A percentile compares a stretch with the other conserved stretches of the same genome.
These are phyloP conservation scores for Galeopterus variegatus DNA, from an alignment of 2,113 vertebrate genomes.

Conservation along the genomic window DNA sequence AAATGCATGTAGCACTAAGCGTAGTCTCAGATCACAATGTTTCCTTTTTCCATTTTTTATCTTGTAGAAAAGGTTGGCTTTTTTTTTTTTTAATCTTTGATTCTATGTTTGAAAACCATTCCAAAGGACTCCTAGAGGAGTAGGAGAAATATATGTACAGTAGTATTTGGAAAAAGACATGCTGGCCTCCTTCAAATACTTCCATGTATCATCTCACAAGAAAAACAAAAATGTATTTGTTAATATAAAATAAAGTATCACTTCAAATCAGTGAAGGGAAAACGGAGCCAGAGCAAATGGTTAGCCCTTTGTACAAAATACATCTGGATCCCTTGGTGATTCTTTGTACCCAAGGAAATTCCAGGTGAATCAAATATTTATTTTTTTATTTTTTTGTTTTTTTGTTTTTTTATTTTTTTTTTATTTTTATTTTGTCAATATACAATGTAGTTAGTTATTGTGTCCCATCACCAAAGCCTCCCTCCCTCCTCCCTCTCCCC, in stretches of 20 bases:
- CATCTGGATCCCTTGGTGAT: not conserved
- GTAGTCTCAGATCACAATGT: not conserved
- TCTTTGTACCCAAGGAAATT: constrained; percentile 43
- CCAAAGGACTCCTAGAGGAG: not conserved
- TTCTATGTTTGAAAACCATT: constrained; percentile 15
- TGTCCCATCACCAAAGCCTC: too few relatives aligned
- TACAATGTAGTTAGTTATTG: too few relatives aligned
- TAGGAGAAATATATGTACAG: not conserved
- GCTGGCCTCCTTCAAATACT: constrained; percentile 13
- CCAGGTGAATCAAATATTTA: too few relatives aligned
- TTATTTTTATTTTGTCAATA: too few relatives aligned
- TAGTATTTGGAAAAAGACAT: not conserved
- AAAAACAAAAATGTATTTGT: constrained; percentile 8
- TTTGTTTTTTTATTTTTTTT: too few relatives aligned
- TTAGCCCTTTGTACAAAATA: not conserved
- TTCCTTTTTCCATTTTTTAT: constrained; percentile 6
- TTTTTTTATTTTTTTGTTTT: too few relatives aligned
- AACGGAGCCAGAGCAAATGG: not conserved
- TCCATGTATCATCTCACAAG: not conserved
- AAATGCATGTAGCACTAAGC: not conserved
- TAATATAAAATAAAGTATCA: not conserved
- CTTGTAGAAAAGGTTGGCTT: not conserved
- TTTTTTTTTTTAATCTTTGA: not conserved
- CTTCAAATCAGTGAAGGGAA: not conserved
- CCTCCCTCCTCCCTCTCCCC: too few relatives aligned